Evolutionary conservation across 2,888 invertebrate genomes (phyloP).

Genomic region (Aquatica leii): DNA sequence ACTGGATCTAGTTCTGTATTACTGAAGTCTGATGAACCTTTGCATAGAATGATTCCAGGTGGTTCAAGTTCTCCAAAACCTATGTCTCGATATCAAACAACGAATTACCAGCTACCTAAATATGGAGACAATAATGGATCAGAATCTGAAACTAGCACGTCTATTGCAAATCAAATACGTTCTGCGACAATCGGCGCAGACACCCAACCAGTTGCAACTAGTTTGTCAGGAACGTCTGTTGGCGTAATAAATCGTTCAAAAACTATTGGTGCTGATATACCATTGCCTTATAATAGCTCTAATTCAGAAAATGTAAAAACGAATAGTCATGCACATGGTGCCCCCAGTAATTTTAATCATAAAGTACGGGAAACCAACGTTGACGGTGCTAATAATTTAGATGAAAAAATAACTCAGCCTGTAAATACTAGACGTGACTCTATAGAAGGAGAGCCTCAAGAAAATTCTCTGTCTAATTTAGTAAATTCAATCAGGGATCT

Average conservation of each 20-base stretch:
- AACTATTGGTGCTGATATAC: slow-evolving; percentile 50
- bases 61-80: slow-evolving; percentile 64
- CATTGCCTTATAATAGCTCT: slow-evolving; percentile 30
- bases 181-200: slow-evolving; percentile 61
- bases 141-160: slow-evolving; percentile 43
- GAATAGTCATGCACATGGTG: slow-evolving; percentile 27
- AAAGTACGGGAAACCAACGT: slow-evolving; percentile 62
- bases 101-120: slow-evolving; percentile 1
- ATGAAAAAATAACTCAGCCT: slow-evolving; percentile 28
- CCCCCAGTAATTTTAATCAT: slow-evolving; percentile 29
- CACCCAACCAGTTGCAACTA: slow-evolving; percentile 52
- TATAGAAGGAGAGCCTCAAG: slow-evolving; percentile 51
- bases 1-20: slow-evolving; percentile 29
- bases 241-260: slow-evolving; percentile 47
- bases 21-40: slow-evolving; percentile 25
- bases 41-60: slow-evolving; percentile 71
- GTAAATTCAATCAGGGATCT: slow-evolving; percentile 54
- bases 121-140: slow-evolving; percentile 43
- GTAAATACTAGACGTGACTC: slow-evolving; percentile 46
- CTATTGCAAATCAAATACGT: slow-evolving; percentile 49
- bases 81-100: slow-evolving; percentile 25
- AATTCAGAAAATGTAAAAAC: slow-evolving; percentile 17
- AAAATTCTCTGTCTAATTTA: slow-evolving; percentile 47
- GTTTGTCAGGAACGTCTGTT: slow-evolving; percentile 19
- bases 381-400: slow-evolving; percentile 59